A percentile compares a stretch with the other conserved stretches of the same genome.
Evolutionary conservation across 2,888 invertebrate genomes (phyloP).

Genomic region (Tetranychus truncatus): DNA sequence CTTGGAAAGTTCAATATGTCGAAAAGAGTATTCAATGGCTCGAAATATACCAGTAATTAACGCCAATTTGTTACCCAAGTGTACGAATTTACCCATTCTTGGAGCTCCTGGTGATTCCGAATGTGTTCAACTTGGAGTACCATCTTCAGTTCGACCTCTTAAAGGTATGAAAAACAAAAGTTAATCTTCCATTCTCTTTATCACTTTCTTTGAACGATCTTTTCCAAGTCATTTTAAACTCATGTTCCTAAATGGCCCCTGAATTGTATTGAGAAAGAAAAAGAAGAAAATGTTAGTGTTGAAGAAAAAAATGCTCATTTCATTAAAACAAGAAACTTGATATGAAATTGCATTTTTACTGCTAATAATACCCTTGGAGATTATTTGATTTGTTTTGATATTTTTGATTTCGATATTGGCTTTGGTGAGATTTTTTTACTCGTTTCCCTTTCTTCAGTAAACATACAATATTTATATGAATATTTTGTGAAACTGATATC

Average conservation of each 20-base stretch:
- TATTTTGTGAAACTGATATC: no score
- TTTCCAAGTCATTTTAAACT: neutral
- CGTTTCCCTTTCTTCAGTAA: no score
- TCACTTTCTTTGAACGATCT: neutral
- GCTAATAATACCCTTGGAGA: neutral
- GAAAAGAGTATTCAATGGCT: slow-evolving; percentile 78
- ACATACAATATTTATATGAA: no score
- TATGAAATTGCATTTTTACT: neutral
- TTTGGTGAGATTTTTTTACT: neutral
- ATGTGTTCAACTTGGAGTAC: slow-evolving; percentile 56
- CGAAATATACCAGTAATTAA: slow-evolving; percentile 72
- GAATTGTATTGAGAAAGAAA: neutral
- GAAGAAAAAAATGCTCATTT: neutral
- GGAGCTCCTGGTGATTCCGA: slow-evolving; percentile 47
- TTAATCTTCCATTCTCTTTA: neutral
- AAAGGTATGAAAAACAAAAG: neutral
- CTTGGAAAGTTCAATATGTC: slow-evolving; percentile 72
- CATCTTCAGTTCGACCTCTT: slow-evolving; percentile 35
- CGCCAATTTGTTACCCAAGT: slow-evolving; percentile 38
- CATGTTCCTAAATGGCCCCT: no score
- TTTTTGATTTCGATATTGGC: neutral
- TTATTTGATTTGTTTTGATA: neutral
- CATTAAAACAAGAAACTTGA: neutral
- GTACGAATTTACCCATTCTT: slow-evolving; percentile 33
- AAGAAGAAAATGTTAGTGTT: neutral